phyloP scores from a whole-genome alignment of 2,797 vertebrate species.

The Ctenochaetus hawaiiensis region DNA sequence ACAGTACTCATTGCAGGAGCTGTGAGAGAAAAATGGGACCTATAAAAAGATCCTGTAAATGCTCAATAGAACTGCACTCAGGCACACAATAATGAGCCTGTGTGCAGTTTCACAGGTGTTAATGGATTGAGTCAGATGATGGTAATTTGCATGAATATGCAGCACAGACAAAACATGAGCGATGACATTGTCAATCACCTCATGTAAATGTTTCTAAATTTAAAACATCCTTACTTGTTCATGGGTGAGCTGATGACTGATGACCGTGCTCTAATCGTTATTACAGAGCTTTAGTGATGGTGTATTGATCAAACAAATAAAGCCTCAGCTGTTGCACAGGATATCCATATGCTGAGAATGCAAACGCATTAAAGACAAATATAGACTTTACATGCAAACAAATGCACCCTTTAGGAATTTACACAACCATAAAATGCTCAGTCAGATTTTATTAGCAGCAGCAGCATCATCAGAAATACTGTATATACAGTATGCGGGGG shows the following conservation, averaged over 20 bases:
- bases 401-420: constrained; percentile 47
- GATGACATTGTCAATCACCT: constrained; percentile 57
- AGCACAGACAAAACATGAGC: constrained; percentile 31
- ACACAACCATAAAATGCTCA: constrained; percentile 47
- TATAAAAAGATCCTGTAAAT: constrained; percentile 29
- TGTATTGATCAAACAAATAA: constrained; percentile 60
- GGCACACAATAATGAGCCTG: constrained; percentile 21
- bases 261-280: constrained; percentile 20
- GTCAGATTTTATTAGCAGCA: constrained; percentile 51
- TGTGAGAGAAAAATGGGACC: constrained; percentile 43
- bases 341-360: constrained; percentile 46
- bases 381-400: constrained; percentile 21
- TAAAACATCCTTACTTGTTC: constrained; percentile 47
- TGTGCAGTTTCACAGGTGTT: constrained; percentile 37
- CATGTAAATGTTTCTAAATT: constrained; percentile 64
- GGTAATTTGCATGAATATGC: constrained; percentile 49
- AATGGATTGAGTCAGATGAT: constrained; percentile 40
- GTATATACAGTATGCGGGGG: constrained; percentile 15
- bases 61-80: constrained; percentile 20
- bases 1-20: constrained; percentile 31
- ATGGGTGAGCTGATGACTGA: constrained; percentile 52
- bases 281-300: constrained; percentile 14
- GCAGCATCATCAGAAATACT: constrained; percentile 8
- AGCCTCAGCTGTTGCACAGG: constrained; percentile 20
- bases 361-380: constrained; percentile 31